phyloP scores from a whole-genome alignment of 2,797 vertebrate species.

The Acrossocheilus wenchowensis region DNA sequence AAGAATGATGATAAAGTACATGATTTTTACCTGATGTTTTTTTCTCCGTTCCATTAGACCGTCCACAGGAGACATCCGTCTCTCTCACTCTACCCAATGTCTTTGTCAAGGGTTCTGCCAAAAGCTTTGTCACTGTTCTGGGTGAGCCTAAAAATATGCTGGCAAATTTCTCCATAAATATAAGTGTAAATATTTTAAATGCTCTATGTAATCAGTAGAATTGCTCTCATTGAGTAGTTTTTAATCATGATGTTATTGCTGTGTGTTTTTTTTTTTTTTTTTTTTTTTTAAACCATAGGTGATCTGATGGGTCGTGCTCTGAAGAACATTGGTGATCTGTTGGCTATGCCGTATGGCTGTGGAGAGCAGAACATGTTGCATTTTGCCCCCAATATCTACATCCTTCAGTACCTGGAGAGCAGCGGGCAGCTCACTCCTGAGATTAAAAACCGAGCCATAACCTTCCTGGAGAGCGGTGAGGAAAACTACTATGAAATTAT shows the following conservation, averaged over 20 bases:
- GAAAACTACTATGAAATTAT: background rate
- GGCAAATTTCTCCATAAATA: background rate
- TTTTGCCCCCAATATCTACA: slow-evolving; percentile 88
- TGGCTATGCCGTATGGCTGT: slow-evolving; percentile 87
- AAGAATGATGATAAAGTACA: background rate
- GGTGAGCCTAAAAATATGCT: slow-evolving; percentile 70
- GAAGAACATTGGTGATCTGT: slow-evolving; percentile 84
- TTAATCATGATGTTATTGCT: too few species aligned
- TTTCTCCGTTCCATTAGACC: slow-evolving; percentile 56
- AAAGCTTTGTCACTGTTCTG: slow-evolving; percentile 82
- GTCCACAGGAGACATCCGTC: slow-evolving; percentile 65
- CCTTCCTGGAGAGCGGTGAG: slow-evolving; percentile 83
- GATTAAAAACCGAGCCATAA: slow-evolving; percentile 70
- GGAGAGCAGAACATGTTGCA: slow-evolving; percentile 91
- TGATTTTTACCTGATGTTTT: background rate
- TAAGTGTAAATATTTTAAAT: background rate
- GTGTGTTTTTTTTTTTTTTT: too few species aligned
- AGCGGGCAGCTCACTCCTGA: slow-evolving; percentile 81
- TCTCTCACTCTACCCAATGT: slow-evolving; percentile 77
- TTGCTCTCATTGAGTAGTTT: background rate
- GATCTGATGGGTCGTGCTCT: slow-evolving; percentile 86
- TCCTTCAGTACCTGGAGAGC: slow-evolving; percentile 86
- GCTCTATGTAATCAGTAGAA: background rate
- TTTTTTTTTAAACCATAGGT: too few species aligned
- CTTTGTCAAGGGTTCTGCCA: slow-evolving; percentile 81